Conservation (phyloP, 2,888 invertebrate species). For the Spisula subtruncata region DNA sequence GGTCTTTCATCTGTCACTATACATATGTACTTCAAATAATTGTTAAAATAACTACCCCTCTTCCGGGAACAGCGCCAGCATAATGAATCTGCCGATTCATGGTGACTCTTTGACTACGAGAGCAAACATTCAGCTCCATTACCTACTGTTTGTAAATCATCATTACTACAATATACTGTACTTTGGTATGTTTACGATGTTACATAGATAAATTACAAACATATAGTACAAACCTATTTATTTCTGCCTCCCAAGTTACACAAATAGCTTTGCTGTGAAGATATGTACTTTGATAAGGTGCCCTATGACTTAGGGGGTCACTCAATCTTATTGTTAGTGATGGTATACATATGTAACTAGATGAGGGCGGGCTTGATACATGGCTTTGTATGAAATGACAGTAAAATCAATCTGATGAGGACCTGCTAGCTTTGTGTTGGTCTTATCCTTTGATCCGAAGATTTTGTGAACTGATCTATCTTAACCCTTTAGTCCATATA, state of each 20-base stretch:
- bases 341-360: background rate
- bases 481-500: too few species aligned
- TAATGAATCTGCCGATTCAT: too few species aligned
- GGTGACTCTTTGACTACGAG: too few species aligned
- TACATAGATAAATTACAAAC: background rate
- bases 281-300: background rate
- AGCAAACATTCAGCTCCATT: too few species aligned
- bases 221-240: background rate
- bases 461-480: background rate
- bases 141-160: background rate
- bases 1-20: background rate
- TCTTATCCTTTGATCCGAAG: background rate
- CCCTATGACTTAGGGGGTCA: conserved; percentile 9
- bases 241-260: conserved; percentile 6
- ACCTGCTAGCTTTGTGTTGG: background rate
- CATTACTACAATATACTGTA: background rate
- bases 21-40: background rate
- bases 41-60: background rate
- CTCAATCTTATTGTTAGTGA: background rate
- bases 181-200: background rate
- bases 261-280: conserved; percentile 1
- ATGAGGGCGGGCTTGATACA: background rate
- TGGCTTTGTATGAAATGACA: background rate
- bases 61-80: too few species aligned
- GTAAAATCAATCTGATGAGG: background rate